Evolutionary conservation across 2,797 vertebrate species (phyloP).

Genomic region (Remorina albescens): DNA sequence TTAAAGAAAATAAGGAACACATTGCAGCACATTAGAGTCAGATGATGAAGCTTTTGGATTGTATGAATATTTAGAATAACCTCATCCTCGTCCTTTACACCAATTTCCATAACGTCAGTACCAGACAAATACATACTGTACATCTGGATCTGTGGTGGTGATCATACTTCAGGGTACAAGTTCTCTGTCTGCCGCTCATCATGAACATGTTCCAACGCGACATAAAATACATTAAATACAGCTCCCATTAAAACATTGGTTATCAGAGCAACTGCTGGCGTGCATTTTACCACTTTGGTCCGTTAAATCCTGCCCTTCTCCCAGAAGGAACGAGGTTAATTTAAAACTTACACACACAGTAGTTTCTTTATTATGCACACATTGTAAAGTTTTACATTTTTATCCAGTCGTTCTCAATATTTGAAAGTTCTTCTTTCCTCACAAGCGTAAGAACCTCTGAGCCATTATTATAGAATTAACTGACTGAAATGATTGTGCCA

Average conservation of each 20-base stretch:
- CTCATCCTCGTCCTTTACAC: conserved; percentile 12
- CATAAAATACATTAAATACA: background rate
- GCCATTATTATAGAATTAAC: background rate
- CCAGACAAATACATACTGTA: background rate
- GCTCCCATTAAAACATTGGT: background rate
- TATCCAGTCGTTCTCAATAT: background rate
- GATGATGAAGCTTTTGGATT: background rate
- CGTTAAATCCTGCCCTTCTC: background rate
- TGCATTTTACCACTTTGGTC: background rate
- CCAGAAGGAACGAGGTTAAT: background rate
- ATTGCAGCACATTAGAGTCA: background rate
- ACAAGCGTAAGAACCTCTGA: background rate
- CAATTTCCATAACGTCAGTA: background rate
- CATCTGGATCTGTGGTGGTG: background rate
- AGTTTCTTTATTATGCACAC: background rate
- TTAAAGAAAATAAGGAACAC: background rate
- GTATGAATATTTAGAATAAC: background rate
- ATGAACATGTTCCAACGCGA: background rate
- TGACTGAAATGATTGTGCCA: background rate
- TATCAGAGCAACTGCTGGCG: background rate
- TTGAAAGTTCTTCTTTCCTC: background rate
- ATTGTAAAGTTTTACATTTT: background rate
- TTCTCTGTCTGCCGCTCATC: background rate
- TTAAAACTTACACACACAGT: background rate
- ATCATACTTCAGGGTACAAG: background rate